Base-by-base conservation (phyloP, 2,113 vertebrate species). In the Hydropotes inermis region DNA sequence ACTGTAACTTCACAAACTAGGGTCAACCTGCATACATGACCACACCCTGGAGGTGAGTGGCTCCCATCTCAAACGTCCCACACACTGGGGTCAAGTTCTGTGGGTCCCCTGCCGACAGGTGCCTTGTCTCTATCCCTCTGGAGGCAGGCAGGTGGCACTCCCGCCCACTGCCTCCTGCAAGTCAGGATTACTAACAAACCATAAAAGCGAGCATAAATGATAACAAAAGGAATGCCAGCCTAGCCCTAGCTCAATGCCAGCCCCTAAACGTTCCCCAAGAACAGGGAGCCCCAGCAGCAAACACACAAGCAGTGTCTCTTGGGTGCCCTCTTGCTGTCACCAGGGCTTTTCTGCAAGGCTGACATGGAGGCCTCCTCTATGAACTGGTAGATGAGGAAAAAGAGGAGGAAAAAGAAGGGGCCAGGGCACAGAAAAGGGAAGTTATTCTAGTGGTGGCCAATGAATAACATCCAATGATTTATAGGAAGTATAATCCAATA, bases 401-500 rank as follows among this genome's bases (percentile, higher is more conserved):
- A 97, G 97, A 99, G 99, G 98, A 95, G 99, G 98, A 94, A 96
- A 92, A 98, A 98, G 97, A 99, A 99, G 99, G 96, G 99, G 98
- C 99, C 99, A 98, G 88, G 98, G 98, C 97, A 98, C 97, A 98
- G 96, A 99, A 99, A 98, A 98, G 99, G 99, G 99, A 99, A 99
- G 98, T 98, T 99, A 99, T 99, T 99, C 99, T 99, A 99, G 99
- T 99, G 99, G 98, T 98, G 98, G 98, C 98, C 99, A 98, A 98
- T 98, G 98, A 99, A 99, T 99, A 99, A 99, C 99, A 99, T 99
- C 99, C 99, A 99, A 98, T 99, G 99, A 99, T 99, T 99, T 99
- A 99, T 99, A 99, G 99, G 98, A 99, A 99, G 99, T 99, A 99
- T 99, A 99, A 99, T 99, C 99, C 99, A 99, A 99, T 99, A 99